These are phyloP conservation scores for Physocephala rufipes DNA, from an alignment of 2,888 invertebrate genomes.

Conservation along the genomic window DNA sequence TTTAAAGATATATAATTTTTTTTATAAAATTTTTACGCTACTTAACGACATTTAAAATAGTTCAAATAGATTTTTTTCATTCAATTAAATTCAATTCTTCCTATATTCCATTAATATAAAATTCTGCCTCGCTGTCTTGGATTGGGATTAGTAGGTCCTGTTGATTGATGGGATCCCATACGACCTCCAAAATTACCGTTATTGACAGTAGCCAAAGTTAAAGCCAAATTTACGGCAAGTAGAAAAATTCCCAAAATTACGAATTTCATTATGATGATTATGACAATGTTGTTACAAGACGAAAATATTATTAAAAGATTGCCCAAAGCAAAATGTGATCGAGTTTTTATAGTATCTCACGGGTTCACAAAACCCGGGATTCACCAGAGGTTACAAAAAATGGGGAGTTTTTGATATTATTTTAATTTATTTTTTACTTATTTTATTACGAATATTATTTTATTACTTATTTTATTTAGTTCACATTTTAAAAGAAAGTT, in stretches of 20 bases:
- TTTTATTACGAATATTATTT: too few species aligned
- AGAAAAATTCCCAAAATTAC: conserved; percentile 15
- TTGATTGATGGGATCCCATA: neutral
- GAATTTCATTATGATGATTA: conserved; percentile 23
- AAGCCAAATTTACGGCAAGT: conserved; percentile 12
- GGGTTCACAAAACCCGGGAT: too few species aligned
- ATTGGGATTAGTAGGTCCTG: conserved; percentile 24
- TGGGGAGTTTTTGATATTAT: conserved; percentile 1
- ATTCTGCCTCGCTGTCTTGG: neutral
- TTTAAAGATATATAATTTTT: neutral
- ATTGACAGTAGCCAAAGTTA: conserved; percentile 8
- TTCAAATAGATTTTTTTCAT: neutral
- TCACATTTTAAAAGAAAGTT: too few species aligned
- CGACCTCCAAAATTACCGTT: neutral
- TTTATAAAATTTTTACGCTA: neutral
- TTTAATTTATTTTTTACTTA: too few species aligned
- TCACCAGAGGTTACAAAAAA: too few species aligned
- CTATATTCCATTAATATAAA: neutral
- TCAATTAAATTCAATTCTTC: neutral
- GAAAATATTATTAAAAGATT: too few species aligned
- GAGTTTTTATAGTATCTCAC: neutral
- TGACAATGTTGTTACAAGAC: too few species aligned
- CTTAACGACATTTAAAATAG: neutral
- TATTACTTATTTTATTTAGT: too few species aligned
- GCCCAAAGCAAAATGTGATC: neutral